These are phyloP conservation scores for Protomyctophum bolini DNA, from an alignment of 2,113 vertebrate species.

Conservation along the genomic window DNA sequence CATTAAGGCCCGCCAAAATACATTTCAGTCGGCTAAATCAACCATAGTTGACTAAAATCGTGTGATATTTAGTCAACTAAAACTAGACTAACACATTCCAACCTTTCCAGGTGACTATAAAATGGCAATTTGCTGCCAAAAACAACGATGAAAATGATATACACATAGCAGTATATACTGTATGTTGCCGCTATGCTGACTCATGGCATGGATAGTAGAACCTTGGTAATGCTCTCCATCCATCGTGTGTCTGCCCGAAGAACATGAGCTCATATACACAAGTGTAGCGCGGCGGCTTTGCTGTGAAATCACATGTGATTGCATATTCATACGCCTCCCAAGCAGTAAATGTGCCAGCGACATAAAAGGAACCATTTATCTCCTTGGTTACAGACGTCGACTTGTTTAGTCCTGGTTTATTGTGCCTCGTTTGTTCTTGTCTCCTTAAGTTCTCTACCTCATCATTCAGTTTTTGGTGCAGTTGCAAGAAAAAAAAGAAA, in stretches of 20 bases:
- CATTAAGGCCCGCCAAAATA: no score
- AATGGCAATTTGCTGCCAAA: no score
- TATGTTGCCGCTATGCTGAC: conserved; percentile 33
- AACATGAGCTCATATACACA: conserved; percentile 29
- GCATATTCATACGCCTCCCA: conserved; percentile 33
- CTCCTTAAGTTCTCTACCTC: conserved; percentile 16
- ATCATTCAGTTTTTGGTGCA: conserved; percentile 1
- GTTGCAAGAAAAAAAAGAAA: no score
- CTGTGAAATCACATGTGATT: conserved; percentile 35
- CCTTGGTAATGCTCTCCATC: conserved; percentile 23
- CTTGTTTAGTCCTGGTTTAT: conserved; percentile 28
- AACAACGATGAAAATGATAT: no score
- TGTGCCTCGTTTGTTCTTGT: conserved; percentile 30
- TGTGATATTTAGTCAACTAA: no score
- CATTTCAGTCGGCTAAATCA: no score
- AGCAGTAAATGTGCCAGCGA: conserved; percentile 19
- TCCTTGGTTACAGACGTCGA: conserved; percentile 27
- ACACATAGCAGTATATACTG: not conserved
- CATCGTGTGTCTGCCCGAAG: conserved; percentile 26
- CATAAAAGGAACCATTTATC: conserved; percentile 28
- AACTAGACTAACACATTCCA: no score
- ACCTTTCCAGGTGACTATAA: no score
- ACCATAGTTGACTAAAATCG: no score
- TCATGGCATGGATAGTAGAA: conserved; percentile 12
- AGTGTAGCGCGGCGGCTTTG: conserved; percentile 7